These are phyloP conservation scores for Sorex fumeus DNA, from an alignment of 2,113 vertebrate genomes.

Conservation along the genomic window DNA sequence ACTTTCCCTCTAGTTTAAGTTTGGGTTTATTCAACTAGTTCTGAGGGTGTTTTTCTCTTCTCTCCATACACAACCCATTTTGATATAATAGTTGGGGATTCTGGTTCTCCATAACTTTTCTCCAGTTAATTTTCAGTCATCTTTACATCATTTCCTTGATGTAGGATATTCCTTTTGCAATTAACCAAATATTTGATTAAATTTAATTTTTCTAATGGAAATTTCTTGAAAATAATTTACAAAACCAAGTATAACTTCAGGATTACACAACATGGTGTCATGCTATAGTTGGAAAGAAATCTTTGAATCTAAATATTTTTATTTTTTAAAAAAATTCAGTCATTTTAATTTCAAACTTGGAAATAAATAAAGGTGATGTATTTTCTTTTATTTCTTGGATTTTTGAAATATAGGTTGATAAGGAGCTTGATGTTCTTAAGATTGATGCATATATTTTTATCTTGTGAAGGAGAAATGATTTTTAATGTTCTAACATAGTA, in stretches of 20 bases:
- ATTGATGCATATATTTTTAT: neutral
- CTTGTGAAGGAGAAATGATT: neutral
- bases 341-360: slow-evolving; percentile 21
- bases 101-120: slow-evolving; percentile 24
- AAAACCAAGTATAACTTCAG: neutral
- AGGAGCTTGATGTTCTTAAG: slow-evolving; percentile 12
- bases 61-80: neutral
- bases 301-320: neutral
- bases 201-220: slow-evolving; percentile 29
- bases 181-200: slow-evolving; percentile 45
- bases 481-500: neutral
- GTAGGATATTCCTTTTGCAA: neutral
- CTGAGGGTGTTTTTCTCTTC: neutral
- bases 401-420: neutral
- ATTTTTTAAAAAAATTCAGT: neutral
- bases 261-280: neutral
- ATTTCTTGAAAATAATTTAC: slow-evolving; percentile 49
- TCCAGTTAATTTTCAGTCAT: neutral
- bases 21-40: slow-evolving; percentile 10
- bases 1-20: neutral
- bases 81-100: neutral
- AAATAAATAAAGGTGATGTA: slow-evolving; percentile 52
- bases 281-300: slow-evolving; percentile 28
- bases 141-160: slow-evolving; percentile 53
- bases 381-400: slow-evolving; percentile 52